Evolutionary conservation across 2,797 vertebrate species (phyloP).

Genomic region (Eurystomus glaucurus): DNA sequence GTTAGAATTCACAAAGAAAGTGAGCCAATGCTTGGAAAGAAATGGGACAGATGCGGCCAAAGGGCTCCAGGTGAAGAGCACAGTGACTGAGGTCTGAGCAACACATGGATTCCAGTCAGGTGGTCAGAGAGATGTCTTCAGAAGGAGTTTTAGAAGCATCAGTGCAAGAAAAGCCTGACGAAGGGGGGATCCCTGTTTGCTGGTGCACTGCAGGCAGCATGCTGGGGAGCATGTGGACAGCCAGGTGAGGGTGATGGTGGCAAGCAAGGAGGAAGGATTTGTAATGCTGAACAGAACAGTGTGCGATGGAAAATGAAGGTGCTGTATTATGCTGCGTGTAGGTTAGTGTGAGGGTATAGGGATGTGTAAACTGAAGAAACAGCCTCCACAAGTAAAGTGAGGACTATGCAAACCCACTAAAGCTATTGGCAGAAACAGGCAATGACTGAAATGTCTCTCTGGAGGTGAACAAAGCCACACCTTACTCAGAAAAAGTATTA

Average conservation of each 20-base stretch:
- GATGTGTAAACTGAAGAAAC: background rate
- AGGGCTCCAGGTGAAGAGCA: background rate
- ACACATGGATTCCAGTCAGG: background rate
- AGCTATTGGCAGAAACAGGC: background rate
- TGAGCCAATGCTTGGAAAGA: background rate
- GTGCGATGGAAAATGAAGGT: background rate
- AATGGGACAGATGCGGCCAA: background rate
- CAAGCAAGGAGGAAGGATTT: background rate
- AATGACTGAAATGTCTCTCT: background rate
- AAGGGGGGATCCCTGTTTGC: fast-evolving
- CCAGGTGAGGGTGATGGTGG: background rate
- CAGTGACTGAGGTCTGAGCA: background rate
- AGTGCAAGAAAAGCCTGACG: background rate
- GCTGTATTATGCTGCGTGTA: background rate
- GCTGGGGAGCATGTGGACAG: fast-evolving
- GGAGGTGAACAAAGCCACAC: background rate
- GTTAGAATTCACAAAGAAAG: background rate
- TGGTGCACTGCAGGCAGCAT: fast-evolving
- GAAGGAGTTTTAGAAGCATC: background rate
- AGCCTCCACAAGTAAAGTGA: background rate
- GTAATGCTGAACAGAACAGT: background rate
- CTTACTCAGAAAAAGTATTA: background rate
- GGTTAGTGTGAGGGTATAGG: background rate
- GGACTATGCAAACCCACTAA: background rate
- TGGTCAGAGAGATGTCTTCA: background rate